A percentile compares a stretch with the other conserved stretches of the same genome.
phyloP scores from a whole-genome alignment of 2,888 invertebrate genomes.

The Pimpla rufipes region DNA sequence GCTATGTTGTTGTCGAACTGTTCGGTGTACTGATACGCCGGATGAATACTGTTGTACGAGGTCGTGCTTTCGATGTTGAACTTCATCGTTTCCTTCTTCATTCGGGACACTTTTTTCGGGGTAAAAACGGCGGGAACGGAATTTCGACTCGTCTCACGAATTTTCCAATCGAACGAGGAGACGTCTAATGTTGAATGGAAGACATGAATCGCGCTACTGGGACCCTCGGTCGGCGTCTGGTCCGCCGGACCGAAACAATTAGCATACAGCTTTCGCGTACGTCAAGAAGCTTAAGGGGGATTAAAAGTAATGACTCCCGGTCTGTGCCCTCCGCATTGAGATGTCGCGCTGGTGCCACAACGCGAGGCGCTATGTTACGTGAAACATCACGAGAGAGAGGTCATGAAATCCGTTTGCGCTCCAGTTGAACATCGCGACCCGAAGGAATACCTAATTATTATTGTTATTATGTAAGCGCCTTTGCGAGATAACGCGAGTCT shows the following conservation, averaged over 20 bases:
- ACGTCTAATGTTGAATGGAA: constrained; percentile 41
- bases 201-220: constrained; percentile 53
- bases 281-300: constrained; percentile 60
- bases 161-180: not conserved
- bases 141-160: not conserved
- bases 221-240: constrained; percentile 55
- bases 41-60: constrained; percentile 83
- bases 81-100: constrained; percentile 76
- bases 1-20: constrained; percentile 81
- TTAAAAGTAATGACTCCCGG: constrained; percentile 56
- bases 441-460: constrained; percentile 1
- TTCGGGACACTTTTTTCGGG: not conserved
- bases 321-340: constrained; percentile 29
- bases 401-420: not conserved
- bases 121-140: not conserved
- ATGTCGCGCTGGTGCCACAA: not conserved
- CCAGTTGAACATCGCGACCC: not conserved
- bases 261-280: constrained; percentile 62
- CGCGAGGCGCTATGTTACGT: not conserved
- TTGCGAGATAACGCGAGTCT: constrained; percentile 29
- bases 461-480: constrained; percentile 17
- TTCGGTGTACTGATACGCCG: constrained; percentile 81
- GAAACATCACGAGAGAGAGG: not conserved
- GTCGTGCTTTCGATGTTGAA: constrained; percentile 80
- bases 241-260: constrained; percentile 55